phyloP scores from a whole-genome alignment of 2,113 vertebrate genomes.

The Seriola quinqueradiata region DNA sequence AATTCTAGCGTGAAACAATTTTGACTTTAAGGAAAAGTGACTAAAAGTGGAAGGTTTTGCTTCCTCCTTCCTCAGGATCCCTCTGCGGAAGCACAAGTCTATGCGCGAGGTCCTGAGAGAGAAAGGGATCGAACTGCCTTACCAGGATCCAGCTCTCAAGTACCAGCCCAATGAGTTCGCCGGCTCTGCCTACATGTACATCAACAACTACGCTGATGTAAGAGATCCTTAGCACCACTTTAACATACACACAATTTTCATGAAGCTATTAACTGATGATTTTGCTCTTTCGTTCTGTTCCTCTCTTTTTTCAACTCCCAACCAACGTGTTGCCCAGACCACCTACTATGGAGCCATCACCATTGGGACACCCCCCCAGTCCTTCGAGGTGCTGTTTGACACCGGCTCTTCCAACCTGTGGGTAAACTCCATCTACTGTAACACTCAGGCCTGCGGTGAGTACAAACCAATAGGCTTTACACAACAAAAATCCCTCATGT shows the following conservation, averaged over 20 bases:
- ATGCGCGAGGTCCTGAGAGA: slow-evolving; percentile 84
- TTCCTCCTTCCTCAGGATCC: slow-evolving; percentile 75
- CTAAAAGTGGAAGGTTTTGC: neutral
- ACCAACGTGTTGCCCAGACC: slow-evolving; percentile 51
- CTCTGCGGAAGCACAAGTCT: slow-evolving; percentile 82
- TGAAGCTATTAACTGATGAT: neutral
- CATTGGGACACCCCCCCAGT: slow-evolving; percentile 74
- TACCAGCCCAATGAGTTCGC: slow-evolving; percentile 59
- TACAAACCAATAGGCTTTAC: slow-evolving; percentile 2
- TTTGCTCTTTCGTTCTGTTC: neutral
- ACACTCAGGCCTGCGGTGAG: slow-evolving; percentile 77
- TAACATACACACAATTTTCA: neutral
- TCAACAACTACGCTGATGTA: slow-evolving; percentile 86
- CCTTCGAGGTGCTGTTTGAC: slow-evolving; percentile 79
- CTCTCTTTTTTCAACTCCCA: neutral
- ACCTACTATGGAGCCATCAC: slow-evolving; percentile 75
- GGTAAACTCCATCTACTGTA: slow-evolving; percentile 78
- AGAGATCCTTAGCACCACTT: slow-evolving; percentile 55
- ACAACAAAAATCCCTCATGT: slow-evolving; percentile 1
- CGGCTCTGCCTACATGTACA: slow-evolving; percentile 74
- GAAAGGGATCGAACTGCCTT: slow-evolving; percentile 71
- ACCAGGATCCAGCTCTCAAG: slow-evolving; percentile 75
- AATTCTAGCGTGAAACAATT: neutral
- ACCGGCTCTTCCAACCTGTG: slow-evolving; percentile 78
- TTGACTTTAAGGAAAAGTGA: neutral